These are phyloP conservation scores for Drosophila subsilvestris DNA, from an alignment of 2,888 invertebrate genomes.

Conservation along the genomic window DNA sequence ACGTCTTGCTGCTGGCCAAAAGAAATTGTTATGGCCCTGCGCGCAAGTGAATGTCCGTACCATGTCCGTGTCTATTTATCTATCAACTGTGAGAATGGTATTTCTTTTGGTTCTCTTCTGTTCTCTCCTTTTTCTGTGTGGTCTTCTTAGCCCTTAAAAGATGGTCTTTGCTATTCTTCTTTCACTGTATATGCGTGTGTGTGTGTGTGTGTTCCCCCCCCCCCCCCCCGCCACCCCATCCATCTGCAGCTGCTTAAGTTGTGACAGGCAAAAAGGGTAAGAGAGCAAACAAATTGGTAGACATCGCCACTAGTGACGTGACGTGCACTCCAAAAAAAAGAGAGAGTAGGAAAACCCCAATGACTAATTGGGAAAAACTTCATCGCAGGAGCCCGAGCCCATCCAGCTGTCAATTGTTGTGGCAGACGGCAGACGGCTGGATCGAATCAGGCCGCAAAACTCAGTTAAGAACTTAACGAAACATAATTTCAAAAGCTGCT, in stretches of 20 bases:
- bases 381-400: constrained; percentile 13
- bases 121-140: background rate
- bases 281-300: constrained; percentile 54
- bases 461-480: constrained; percentile 58
- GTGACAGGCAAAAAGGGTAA: background rate
- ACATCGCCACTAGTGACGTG: constrained; percentile 39
- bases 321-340: constrained; percentile 17
- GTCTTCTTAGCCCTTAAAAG: background rate
- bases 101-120: background rate
- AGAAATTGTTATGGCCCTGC: constrained; percentile 51
- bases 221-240: too few relatives aligned
- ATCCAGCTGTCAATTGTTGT: constrained; percentile 70
- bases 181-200: constrained; percentile 4
- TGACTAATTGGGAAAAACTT: constrained; percentile 68
- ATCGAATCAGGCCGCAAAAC: constrained; percentile 46
- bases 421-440: constrained; percentile 44
- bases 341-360: constrained; percentile 3
- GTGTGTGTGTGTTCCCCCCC: background rate
- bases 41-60: constrained; percentile 26
- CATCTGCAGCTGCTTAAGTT: constrained; percentile 9
- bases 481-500: constrained; percentile 61
- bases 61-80: constrained; percentile 24
- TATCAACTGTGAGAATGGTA: constrained; percentile 19
- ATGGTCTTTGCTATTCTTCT: background rate
- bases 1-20: constrained; percentile 48